Evolutionary conservation across 2,113 vertebrate genomes (phyloP).

Genomic region (Notechis scutatus): DNA sequence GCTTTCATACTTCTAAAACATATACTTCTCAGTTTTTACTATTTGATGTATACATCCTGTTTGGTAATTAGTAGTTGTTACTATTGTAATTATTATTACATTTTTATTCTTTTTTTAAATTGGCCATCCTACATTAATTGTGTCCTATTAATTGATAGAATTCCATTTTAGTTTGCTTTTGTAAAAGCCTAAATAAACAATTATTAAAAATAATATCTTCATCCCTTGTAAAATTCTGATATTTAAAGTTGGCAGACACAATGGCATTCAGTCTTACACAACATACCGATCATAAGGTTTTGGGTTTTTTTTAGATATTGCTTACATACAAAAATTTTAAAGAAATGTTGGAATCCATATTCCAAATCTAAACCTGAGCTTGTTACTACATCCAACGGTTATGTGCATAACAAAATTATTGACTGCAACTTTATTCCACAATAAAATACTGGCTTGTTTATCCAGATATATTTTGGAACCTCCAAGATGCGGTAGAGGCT

Average conservation of each 20-base stretch:
- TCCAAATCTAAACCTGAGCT: neutral
- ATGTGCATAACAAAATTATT: neutral
- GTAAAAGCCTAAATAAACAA: neutral
- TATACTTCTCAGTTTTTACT: neutral
- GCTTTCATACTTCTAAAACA: neutral
- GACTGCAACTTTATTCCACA: neutral
- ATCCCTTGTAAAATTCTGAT: neutral
- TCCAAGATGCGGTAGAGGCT: neutral
- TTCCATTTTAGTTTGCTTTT: neutral
- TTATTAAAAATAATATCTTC: neutral
- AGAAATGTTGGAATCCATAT: neutral
- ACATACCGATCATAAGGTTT: neutral
- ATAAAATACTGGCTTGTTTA: neutral
- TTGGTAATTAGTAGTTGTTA: neutral
- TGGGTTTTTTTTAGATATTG: neutral
- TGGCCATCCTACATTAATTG: neutral
- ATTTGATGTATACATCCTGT: neutral
- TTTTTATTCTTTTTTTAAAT: neutral
- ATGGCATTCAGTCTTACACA: neutral
- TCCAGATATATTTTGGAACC: neutral
- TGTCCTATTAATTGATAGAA: neutral
- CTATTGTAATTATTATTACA: neutral
- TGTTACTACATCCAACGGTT: neutral
- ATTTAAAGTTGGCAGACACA: neutral
- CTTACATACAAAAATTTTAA: neutral